Percentiles rank a stretch among this genome's conserved stretches.
phyloP scores from a whole-genome alignment of 2,113 vertebrate species.

The Chionis minor region DNA sequence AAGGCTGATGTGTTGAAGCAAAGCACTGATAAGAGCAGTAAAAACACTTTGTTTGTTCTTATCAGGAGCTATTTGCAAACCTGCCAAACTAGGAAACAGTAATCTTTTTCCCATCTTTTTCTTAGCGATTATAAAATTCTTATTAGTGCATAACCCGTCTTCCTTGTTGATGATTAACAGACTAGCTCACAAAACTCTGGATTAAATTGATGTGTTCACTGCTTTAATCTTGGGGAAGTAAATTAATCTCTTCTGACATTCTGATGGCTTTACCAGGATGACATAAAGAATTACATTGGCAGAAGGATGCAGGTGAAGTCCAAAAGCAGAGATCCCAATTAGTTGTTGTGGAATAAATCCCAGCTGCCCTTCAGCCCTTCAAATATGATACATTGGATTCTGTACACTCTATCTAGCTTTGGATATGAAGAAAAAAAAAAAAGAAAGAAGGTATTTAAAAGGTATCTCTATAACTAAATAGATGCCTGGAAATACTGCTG shows the following conservation, averaged over 20 bases:
- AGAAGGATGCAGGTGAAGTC: constrained; percentile 3
- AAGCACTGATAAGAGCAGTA: constrained; percentile 6
- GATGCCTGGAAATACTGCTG: background rate
- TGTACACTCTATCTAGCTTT: background rate
- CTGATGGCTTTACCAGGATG: background rate
- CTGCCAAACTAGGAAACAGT: background rate
- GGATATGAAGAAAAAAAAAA: background rate
- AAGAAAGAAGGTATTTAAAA: background rate
- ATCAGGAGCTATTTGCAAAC: constrained; percentile 39
- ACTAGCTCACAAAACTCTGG: background rate
- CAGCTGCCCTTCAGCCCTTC: constrained; percentile 16
- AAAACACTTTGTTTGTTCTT: constrained; percentile 31
- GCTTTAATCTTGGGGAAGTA: constrained; percentile 14
- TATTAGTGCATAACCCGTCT: background rate
- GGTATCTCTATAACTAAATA: background rate
- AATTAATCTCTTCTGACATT: constrained; percentile 36
- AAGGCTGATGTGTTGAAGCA: constrained; percentile 6
- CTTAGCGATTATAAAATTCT: constrained; percentile 6
- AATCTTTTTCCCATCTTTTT: background rate
- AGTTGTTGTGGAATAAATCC: constrained; percentile 25
- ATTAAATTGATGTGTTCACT: background rate
- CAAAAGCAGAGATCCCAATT: constrained; percentile 40
- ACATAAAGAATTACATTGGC: background rate
- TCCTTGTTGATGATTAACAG: background rate
- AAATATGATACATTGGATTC: constrained; percentile 25